A percentile compares a stretch with the other conserved stretches of the same genome.
Conservation (phyloP, 2,113 vertebrate genomes). For the Cyanocitta stelleri region DNA sequence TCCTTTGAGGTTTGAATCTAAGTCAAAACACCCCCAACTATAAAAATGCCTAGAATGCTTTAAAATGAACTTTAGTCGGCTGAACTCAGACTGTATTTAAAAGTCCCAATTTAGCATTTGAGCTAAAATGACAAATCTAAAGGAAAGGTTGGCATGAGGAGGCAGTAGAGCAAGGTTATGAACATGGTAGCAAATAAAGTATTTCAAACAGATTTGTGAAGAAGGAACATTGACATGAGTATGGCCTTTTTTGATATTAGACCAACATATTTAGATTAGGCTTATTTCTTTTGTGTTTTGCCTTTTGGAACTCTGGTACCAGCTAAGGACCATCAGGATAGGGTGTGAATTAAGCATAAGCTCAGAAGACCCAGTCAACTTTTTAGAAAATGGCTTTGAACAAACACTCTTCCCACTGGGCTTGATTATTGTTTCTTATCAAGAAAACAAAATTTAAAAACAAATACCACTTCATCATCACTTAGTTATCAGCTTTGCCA, state of each 20-base stretch:
- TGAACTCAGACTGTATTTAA: neutral
- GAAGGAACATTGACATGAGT: neutral
- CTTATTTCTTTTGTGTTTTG: neutral
- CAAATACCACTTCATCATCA: neutral
- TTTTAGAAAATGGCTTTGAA: neutral
- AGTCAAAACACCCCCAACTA: neutral
- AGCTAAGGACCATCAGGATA: neutral
- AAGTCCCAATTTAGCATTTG: neutral
- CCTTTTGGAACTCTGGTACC: neutral
- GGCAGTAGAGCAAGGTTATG: neutral
- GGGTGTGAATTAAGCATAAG: neutral
- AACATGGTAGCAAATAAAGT: neutral
- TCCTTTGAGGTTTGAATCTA: neutral
- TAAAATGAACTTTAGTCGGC: neutral
- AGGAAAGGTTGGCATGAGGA: neutral
- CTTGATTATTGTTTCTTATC: neutral
- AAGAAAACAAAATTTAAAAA: neutral
- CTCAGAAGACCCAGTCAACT: neutral
- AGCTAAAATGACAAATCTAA: neutral
- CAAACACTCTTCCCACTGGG: neutral
- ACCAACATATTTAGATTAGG: neutral
- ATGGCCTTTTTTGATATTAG: neutral
- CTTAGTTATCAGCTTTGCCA: slow-evolving; percentile 31
- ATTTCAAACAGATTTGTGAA: neutral
- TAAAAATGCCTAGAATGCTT: neutral